phyloP scores from a whole-genome alignment of 2,888 invertebrate genomes.

The Cabera pusaria region DNA sequence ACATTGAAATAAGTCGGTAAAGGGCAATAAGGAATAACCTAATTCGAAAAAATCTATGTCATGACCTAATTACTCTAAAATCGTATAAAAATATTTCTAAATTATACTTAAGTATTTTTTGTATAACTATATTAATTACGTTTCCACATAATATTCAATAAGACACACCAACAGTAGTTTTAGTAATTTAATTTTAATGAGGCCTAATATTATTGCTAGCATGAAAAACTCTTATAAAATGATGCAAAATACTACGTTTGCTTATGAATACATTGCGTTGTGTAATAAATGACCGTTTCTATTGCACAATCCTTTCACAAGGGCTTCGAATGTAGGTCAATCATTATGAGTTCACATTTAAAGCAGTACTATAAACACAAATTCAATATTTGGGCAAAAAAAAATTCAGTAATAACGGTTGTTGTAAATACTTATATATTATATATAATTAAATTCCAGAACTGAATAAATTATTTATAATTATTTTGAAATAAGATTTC shows the following conservation, averaged over 20 bases:
- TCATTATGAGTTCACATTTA: conserved; percentile 70
- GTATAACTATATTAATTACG: too few species aligned
- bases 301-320: conserved; percentile 84
- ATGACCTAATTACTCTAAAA: conserved; percentile 59
- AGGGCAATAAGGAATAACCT: conserved; percentile 79
- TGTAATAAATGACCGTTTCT: conserved; percentile 83
- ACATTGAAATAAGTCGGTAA: conserved; percentile 83
- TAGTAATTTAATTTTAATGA: conserved; percentile 38
- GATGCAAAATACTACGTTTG: conserved; percentile 73
- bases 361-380: conserved; percentile 33
- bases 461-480: too few species aligned
- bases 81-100: too few species aligned
- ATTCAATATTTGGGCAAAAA: not conserved
- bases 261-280: conserved; percentile 77
- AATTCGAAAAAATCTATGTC: conserved; percentile 70
- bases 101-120: too few species aligned
- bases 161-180: conserved; percentile 8
- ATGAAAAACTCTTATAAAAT: conserved; percentile 61
- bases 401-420: too few species aligned
- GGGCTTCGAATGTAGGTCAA: conserved; percentile 82
- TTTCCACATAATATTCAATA: too few species aligned
- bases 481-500: too few species aligned
- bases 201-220: conserved; percentile 35
- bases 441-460: too few species aligned
- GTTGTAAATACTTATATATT: too few species aligned